These are phyloP conservation scores for Eulemur albifrons DNA, from an alignment of 2,797 vertebrate genomes.

Conservation along the genomic window DNA sequence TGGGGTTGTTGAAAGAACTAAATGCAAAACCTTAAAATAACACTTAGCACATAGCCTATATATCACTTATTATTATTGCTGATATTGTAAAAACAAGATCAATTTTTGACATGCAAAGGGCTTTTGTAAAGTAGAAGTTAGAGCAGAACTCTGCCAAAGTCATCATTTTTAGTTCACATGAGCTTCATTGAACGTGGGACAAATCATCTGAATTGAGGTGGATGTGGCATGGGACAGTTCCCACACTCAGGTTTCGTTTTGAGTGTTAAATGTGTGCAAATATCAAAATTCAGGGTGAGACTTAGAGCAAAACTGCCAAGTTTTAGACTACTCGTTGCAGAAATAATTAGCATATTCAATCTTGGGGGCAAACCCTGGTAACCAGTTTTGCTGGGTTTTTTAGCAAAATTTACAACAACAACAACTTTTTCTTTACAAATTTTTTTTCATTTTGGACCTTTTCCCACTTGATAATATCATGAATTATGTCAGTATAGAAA, in stretches of 20 bases:
- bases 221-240: constrained; percentile 67
- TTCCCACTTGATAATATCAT: neutral
- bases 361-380: constrained; percentile 58
- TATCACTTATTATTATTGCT: neutral
- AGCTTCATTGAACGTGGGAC: constrained; percentile 71
- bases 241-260: constrained; percentile 72
- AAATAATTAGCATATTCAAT: constrained; percentile 74
- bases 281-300: constrained; percentile 72
- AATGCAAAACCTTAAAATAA: neutral
- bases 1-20: neutral
- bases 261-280: constrained; percentile 68
- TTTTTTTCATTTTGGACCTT: constrained; percentile 41
- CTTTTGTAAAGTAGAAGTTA: constrained; percentile 23
- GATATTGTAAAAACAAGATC: neutral
- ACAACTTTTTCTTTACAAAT: constrained; percentile 30
- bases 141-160: neutral
- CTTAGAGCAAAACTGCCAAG: constrained; percentile 67
- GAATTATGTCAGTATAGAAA: neutral
- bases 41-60: neutral
- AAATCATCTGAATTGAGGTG: constrained; percentile 67
- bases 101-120: neutral
- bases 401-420: constrained; percentile 57
- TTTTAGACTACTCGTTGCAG: constrained; percentile 67
- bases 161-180: constrained; percentile 66
- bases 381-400: constrained; percentile 37